Conservation (phyloP, 2,797 vertebrate genomes). For the Pseudocheirus occidentalis region DNA sequence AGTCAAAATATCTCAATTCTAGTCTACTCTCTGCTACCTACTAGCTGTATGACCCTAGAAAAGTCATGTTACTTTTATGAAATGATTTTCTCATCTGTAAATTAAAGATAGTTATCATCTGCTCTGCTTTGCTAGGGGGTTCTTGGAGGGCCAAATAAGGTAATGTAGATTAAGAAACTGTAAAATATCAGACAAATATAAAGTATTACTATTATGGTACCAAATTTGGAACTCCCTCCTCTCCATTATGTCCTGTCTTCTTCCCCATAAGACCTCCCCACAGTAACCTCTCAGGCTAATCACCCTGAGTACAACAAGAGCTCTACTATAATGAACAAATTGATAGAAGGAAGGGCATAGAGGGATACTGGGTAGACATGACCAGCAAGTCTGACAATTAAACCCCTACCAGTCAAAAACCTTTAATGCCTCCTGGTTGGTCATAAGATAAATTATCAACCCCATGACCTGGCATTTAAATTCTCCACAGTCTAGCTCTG, state of each 20-base stretch:
- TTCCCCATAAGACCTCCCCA: not conserved
- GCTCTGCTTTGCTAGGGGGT: not conserved
- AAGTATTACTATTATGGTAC: not conserved
- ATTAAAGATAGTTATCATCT: not conserved
- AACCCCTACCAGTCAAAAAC: not conserved
- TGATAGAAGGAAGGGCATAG: not conserved
- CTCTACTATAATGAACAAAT: not conserved
- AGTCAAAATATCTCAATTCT: not conserved
- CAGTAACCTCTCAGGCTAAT: not conserved
- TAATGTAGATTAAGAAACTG: not conserved
- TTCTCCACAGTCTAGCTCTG: not conserved
- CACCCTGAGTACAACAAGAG: not conserved
- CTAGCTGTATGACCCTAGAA: not conserved
- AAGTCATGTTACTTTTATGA: not conserved
- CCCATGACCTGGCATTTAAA: not conserved
- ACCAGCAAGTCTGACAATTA: not conserved
- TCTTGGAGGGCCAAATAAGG: not conserved
- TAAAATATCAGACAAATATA: not conserved
- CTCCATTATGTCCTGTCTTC: not conserved
- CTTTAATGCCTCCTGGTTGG: not conserved
- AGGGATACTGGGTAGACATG: not conserved
- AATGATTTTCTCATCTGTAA: not conserved
- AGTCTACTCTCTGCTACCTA: not conserved
- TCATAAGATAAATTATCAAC: not conserved
- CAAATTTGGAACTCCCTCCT: not conserved